Conservation (phyloP, 2,797 vertebrate species). For the Anomalospiza imberbis region DNA sequence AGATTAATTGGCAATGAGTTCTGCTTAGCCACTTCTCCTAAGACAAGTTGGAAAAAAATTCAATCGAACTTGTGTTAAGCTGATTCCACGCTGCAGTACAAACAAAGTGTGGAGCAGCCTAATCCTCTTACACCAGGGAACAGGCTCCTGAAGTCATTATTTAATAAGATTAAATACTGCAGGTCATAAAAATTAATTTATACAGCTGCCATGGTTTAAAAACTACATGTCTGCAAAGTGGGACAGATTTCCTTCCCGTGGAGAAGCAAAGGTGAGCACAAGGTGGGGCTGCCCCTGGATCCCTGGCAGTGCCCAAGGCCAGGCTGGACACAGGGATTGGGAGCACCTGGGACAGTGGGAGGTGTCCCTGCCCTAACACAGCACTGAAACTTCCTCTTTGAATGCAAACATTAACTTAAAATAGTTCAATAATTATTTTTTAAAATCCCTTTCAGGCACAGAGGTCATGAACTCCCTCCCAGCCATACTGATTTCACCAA, state of each 20-base stretch:
- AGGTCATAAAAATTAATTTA: conserved; percentile 28
- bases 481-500: neutral
- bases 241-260: neutral
- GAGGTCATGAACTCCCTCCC: neutral
- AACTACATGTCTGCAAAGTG: fast-evolving
- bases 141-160: neutral
- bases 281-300: neutral
- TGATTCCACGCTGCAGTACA: neutral
- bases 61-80: neutral
- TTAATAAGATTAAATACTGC: conserved; percentile 44
- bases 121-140: conserved; percentile 38
- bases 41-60: neutral
- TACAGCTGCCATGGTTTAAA: neutral
- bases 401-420: neutral
- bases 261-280: neutral
- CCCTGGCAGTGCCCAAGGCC: neutral
- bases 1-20: neutral
- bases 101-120: conserved; percentile 6
- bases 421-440: fast-evolving
- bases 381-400: neutral
- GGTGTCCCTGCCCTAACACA: neutral
- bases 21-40: neutral
- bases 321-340: neutral
- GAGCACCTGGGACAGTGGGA: neutral
- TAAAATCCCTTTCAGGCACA: neutral